Conservation (phyloP, 2,113 vertebrate species). For the Fulica atra region DNA sequence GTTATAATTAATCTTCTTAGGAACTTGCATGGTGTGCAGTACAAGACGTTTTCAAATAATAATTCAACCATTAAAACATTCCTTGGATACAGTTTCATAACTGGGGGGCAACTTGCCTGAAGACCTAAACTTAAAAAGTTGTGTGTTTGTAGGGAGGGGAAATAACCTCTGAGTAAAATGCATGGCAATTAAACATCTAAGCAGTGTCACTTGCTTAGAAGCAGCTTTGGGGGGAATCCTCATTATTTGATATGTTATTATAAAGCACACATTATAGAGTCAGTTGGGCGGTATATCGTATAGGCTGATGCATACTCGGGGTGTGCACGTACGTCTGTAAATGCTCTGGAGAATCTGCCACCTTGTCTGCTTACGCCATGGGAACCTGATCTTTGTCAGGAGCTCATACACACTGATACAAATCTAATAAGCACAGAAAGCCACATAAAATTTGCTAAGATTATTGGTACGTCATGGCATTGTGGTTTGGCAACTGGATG, state of each 20-base stretch:
- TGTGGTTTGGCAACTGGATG: not conserved
- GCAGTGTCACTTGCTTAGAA: not conserved
- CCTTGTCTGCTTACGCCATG: not conserved
- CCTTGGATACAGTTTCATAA: not conserved
- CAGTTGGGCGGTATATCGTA: not conserved
- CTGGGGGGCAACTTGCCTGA: not conserved
- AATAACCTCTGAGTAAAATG: not conserved
- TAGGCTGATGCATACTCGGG: not conserved
- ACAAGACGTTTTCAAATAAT: not conserved
- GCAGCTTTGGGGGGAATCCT: not conserved
- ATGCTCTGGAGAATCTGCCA: not conserved
- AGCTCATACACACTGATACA: not conserved
- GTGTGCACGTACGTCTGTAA: accelerated
- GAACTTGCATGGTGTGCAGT: not conserved
- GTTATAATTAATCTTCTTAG: not conserved
- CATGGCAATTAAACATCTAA: not conserved
- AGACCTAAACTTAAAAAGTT: not conserved
- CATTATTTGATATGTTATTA: not conserved
- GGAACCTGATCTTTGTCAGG: not conserved
- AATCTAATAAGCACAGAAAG: not conserved
- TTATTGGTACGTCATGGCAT: not conserved
- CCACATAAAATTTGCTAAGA: not conserved
- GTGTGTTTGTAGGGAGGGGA: not conserved
- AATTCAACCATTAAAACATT: not conserved
- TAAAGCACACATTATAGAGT: too few relatives aligned